Base-by-base conservation (phyloP, 2,888 invertebrate species). In the Pedicia rivosa region DNA sequence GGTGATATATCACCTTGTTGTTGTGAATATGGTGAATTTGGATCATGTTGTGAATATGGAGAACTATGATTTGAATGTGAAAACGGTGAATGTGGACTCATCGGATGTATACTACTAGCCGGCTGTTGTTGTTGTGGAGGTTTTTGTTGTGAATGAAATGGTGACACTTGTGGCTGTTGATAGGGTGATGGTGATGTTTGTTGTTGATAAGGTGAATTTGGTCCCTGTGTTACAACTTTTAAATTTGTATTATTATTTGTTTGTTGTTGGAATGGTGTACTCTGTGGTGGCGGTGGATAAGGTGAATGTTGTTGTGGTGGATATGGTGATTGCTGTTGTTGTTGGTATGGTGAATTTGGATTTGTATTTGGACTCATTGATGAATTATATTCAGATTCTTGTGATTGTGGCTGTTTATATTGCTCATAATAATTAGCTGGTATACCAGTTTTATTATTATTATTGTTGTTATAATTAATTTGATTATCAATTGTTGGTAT, bases 371-470 rank as follows among this genome's bases (percentile, higher is more conserved):
- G 67, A 33, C 65, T 64, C 49, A 70, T 55, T 7, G 66, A 59
- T 3, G 65, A 61, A 46, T 68, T 72, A 42, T 72, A 72, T 15
- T 70, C 61, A 1, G 61, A 59, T 41, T 62, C 72, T 44, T 69
- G 67, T 16, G 58, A 59, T 33, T 65, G 63, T 2, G 62, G 56
- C 31, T 67, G 59, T 47, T 71, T 72, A 17, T 62, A 59, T 14
- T 72, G 68, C 44, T 78, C 78, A 45, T 75, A 76, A 8, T 53
- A 51, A 10, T 57, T 55, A 20, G 59, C 33, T 7, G 44, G 35
- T 12, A 43, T 37, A 10, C n/a, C 27, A 3, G 56, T 55, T 38
- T 60, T 60, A 6, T 56, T 58, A 2, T 55, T 58, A 7, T 55
- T 56, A 39, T 54, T 57, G 5, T 24, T 20, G n/a, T 27, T 15